Evolutionary conservation across 2,888 invertebrate genomes (phyloP).

Genomic region (Tinea trinotella): DNA sequence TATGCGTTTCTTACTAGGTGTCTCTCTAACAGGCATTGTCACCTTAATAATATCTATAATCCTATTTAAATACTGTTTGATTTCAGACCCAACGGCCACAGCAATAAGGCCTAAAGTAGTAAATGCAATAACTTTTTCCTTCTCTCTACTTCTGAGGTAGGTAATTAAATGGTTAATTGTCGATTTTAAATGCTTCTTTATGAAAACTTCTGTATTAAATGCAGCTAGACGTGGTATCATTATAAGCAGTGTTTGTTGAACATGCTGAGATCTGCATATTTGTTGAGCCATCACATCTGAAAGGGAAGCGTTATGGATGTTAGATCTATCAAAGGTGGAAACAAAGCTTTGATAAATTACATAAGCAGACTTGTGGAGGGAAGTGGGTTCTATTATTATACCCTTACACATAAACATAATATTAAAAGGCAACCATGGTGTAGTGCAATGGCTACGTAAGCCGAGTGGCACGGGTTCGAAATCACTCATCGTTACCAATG

Average conservation of each 20-base stretch:
- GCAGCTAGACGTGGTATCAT: slow-evolving; percentile 93
- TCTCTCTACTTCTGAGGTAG: slow-evolving; percentile 84
- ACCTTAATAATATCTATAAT: slow-evolving; percentile 88
- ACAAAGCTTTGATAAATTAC: no score
- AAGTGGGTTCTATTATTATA: no score
- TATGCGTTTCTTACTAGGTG: slow-evolving; percentile 80
- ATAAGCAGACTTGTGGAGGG: no score
- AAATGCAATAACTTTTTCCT: slow-evolving; percentile 90
- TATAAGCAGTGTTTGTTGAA: slow-evolving; percentile 89
- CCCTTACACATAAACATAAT: no score
- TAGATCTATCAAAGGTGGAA: neutral
- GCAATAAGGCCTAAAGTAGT: slow-evolving; percentile 93
- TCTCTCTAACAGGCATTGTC: slow-evolving; percentile 83
- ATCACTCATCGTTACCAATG: no score
- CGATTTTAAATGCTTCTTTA: slow-evolving; percentile 79
- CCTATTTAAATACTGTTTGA: slow-evolving; percentile 82
- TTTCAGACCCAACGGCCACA: slow-evolving; percentile 87
- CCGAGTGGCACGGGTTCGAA: no score
- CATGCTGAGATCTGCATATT: slow-evolving; percentile 81
- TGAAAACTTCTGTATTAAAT: slow-evolving; percentile 88
- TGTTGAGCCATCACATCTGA: slow-evolving; percentile 86
- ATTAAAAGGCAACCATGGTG: no score
- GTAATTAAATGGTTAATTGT: slow-evolving; percentile 85
- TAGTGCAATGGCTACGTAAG: no score
- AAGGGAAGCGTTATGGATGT: no score